Evolutionary conservation across 2,113 vertebrate species (phyloP), one percentile per base, ranked within the genome.

Genomic region (Fulmarus glacialis): DNA sequence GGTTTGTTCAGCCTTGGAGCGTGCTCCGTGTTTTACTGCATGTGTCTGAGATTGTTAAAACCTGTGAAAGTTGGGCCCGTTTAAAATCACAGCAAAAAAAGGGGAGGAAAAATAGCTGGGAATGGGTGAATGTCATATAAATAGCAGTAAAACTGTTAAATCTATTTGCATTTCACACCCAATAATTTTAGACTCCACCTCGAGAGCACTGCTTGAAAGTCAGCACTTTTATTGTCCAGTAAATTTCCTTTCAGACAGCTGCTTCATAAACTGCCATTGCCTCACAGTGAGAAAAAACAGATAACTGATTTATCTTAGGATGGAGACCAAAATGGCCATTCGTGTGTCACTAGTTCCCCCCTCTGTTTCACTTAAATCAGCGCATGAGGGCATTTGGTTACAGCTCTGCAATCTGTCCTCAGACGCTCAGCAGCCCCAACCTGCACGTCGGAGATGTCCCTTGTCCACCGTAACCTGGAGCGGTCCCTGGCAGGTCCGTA

Each of bases 151-250:
- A 97, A 91, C 93, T 96, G 95, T 96, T 97, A 98, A 98, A 97
- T 97, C 97, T 97, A 98, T 98, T 97, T 98, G 97, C 93, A 87
- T 97, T 98, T 98, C 97, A 96, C 98, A 97, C 98, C 96, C 96
- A 97, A 92, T 98, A 93, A 98, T 96, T 98, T 98, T 70, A 91
- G 89, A 42, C 43, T 96, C 93, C 93, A 94, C 96, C 96, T 97
- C 93, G 20, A 97, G 96, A 97, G 82, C 87, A 11, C 94, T 81
- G 84, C 96, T 97, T 97, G 97, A 94, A 98, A 98, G 95, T 97
- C 95, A 97, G 94, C 93, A 96, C 75, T 91, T 97, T 97, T 96
- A 97, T 96, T 94, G 89, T 97, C 95, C 94, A 93, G 96, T 95
- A 93, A 93, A 97, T 96, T 90, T 67, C 90, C 92, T 89, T 80